Evolutionary conservation across 2,113 vertebrate genomes (phyloP), one percentile per base, ranked within the genome.

Genomic region (Amblyopsis rosae): DNA sequence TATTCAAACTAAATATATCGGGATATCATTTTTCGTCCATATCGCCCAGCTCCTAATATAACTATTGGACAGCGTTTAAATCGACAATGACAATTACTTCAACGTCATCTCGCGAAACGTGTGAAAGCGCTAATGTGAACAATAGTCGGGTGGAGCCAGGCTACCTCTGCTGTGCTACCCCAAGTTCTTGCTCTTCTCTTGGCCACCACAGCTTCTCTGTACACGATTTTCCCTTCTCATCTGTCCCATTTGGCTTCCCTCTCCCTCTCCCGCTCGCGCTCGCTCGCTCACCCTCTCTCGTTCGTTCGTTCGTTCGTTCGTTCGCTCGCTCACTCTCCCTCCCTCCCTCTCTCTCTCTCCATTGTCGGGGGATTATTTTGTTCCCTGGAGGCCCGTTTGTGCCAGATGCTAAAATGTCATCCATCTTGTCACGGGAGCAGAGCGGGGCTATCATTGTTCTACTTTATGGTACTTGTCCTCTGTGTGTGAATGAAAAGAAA

Each of bases 351-450:
- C 17, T 35, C 26, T 17, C 15, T 16, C 19, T 45, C 32, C 26
- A 19, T 75, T 71, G 26, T 65, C 64, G 3, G 58, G 75, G 76
- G 81, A 75, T 63, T 62, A 69, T 1, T 35, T 48, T 55, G 59
- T 53, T 82, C 74, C 77, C 83, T 12, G 26, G 71, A 63, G 82
- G 55, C 79, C 74, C 15, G 73, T 76, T 73, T 65, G 74, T 65
- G 73, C 76, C 26, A 26, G 26, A 26, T 26, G 26, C 26, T 26
- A 26, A 26, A 26, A 26, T 26, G 26, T 26, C 26, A 26, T 26
- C 26, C 26, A 26, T 26, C 26, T 26, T 26, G 26, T 26, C 26
- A 26, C 2, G 26, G 26, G 26, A 26, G 26, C 26, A 26, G 26
- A 53, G 63, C 26, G 65, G 58, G 72, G 63, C 33, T 49, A 79